Evolutionary conservation across 2,113 vertebrate genomes (phyloP).

Genomic region (Dasyurus viverrinus): DNA sequence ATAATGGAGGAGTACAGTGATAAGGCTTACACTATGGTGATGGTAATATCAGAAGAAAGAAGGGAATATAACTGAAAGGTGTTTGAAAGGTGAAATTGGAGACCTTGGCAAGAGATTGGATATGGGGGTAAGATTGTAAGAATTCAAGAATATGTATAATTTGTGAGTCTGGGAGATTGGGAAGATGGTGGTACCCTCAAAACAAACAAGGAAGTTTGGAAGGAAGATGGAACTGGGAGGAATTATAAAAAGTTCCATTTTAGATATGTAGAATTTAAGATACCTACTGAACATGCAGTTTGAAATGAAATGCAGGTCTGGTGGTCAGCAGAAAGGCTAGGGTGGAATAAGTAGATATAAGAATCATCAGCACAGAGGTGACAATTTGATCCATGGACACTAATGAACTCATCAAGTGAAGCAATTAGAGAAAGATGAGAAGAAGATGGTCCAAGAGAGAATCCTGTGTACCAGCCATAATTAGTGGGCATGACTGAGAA

Average conservation of each 20-base stretch:
- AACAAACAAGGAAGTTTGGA: neutral
- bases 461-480: no score
- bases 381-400: neutral
- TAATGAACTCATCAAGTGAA: neutral
- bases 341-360: neutral
- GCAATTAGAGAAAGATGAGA: neutral
- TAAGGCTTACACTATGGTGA: neutral
- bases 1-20: neutral
- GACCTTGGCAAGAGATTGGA: neutral
- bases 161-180: neutral
- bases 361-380: neutral
- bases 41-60: neutral
- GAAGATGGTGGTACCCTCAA: neutral
- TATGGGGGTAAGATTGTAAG: neutral
- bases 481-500: neutral
- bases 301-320: neutral
- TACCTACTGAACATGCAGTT: neutral
- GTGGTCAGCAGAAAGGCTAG: neutral
- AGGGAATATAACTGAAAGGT: neutral
- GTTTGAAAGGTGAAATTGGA: neutral
- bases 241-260: neutral
- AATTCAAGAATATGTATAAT: neutral
- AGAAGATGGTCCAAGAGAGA: neutral
- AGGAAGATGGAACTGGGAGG: neutral
- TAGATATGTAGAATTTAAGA: neutral